phyloP scores from a whole-genome alignment of 2,113 vertebrate genomes.

The Pyrgilauda ruficollis region DNA sequence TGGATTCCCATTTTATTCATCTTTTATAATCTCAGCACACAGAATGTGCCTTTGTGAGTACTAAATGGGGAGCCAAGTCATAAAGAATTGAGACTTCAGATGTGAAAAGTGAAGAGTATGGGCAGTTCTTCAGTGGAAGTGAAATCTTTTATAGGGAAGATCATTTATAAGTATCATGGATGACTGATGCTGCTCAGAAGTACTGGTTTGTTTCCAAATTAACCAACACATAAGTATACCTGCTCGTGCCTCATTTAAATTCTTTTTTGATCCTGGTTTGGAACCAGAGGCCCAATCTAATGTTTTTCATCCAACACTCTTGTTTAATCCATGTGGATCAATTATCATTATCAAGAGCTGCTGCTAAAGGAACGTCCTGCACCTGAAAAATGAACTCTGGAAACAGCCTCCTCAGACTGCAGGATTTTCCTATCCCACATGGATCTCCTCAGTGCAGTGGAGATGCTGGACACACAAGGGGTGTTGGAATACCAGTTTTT shows the following conservation, averaged over 20 bases:
- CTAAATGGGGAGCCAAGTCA: background rate
- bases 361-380: background rate
- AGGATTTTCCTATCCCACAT: background rate
- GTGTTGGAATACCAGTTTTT: background rate
- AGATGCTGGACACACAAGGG: background rate
- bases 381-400: background rate
- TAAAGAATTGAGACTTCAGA: background rate
- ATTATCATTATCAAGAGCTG: background rate
- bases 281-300: constrained; percentile 4
- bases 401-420: background rate
- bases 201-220: constrained; percentile 36
- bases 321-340: constrained; percentile 14
- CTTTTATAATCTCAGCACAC: background rate
- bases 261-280: constrained; percentile 12
- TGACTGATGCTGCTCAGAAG: constrained; percentile 1
- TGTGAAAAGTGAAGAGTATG: background rate
- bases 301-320: background rate
- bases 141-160: background rate
- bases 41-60: background rate
- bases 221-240: constrained; percentile 2
- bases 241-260: constrained; percentile 26
- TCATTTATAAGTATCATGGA: background rate
- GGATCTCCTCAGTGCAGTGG: background rate
- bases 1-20: background rate
- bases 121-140: background rate